A percentile compares a stretch with the other conserved stretches of the same genome.
These are phyloP conservation scores for Petrocephalus zakoni DNA, from an alignment of 2,113 vertebrate species.

Conservation along the genomic window DNA sequence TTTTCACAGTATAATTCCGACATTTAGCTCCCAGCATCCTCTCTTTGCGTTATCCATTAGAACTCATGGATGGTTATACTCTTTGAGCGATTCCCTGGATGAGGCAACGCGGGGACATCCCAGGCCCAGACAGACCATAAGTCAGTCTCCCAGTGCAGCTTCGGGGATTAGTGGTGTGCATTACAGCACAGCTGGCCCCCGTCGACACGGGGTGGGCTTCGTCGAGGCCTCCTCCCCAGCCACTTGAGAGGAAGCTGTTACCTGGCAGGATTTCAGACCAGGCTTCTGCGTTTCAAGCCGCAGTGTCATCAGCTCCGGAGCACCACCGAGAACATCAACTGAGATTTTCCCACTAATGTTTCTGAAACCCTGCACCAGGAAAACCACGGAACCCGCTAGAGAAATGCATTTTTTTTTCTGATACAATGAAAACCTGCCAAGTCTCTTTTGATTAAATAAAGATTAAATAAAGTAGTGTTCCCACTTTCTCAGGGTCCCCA, in stretches of 20 bases:
- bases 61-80: neutral
- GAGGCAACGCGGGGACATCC: slow-evolving; percentile 29
- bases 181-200: slow-evolving; percentile 55
- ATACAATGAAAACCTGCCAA: neutral
- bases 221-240: slow-evolving; percentile 47
- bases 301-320: neutral
- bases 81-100: slow-evolving; percentile 44
- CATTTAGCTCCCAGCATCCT: slow-evolving; percentile 19
- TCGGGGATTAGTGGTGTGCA: slow-evolving; percentile 27
- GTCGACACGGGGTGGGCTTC: slow-evolving; percentile 47
- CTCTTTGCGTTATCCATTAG: slow-evolving; percentile 19
- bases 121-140: slow-evolving; percentile 42
- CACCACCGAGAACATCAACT: neutral
- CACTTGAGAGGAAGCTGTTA: slow-evolving; percentile 37
- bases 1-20: neutral
- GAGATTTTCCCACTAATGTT: neutral
- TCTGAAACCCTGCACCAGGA: slow-evolving; percentile 3
- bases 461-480: neutral
- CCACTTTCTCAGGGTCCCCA: neutral
- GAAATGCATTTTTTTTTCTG: neutral
- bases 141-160: slow-evolving; percentile 43
- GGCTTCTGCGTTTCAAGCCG: neutral
- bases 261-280: slow-evolving; percentile 15
- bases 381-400: neutral
- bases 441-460: neutral